phyloP scores from a whole-genome alignment of 2,797 vertebrate genomes.

The Pseudochirops corinnae region DNA sequence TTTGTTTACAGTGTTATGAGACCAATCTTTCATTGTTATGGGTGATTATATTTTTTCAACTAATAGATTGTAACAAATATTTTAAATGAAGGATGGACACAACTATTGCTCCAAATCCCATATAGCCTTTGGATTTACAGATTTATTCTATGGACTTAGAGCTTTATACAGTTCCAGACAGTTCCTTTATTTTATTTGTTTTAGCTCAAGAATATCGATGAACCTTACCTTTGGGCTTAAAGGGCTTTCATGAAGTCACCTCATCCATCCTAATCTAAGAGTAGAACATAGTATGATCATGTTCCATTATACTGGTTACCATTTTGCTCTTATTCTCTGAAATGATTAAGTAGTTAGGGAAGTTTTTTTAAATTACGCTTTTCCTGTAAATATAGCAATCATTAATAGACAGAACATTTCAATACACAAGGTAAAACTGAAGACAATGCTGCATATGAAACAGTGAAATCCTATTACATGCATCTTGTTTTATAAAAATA shows the following conservation, averaged over 20 bases:
- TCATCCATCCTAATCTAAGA: not conserved
- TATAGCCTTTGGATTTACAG: not conserved
- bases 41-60: not conserved
- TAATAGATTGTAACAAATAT: not conserved
- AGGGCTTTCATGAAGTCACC: not conserved
- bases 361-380: not conserved
- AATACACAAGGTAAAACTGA: not conserved
- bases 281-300: not conserved
- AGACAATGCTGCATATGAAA: not conserved
- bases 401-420: not conserved
- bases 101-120: not conserved
- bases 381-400: not conserved
- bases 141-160: not conserved
- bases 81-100: slow-evolving; percentile 20
- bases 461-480: not conserved
- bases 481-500: not conserved
- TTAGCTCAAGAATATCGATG: not conserved
- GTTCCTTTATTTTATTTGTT: not conserved
- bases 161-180: not conserved
- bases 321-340: not conserved
- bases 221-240: not conserved
- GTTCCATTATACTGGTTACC: not conserved
- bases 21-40: not conserved
- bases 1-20: not conserved
- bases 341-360: not conserved